Evolutionary conservation across 2,888 invertebrate species (phyloP).

Genomic region (Schizotus pectinicornis): DNA sequence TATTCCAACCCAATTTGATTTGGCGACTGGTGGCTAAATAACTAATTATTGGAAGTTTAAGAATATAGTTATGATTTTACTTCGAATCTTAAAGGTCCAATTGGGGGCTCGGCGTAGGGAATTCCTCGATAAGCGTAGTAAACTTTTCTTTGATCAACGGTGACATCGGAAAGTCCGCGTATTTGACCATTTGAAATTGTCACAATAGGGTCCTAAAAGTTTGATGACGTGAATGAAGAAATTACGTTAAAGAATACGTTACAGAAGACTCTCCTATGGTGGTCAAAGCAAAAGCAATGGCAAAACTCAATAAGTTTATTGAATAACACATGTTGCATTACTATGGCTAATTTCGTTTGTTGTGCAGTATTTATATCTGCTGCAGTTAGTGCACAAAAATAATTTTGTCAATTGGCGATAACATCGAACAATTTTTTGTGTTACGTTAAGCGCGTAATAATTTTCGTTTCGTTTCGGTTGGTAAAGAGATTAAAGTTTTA

Average conservation of each 20-base stretch:
- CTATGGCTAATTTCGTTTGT: too few relatives aligned
- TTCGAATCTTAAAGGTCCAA: conserved; percentile 14
- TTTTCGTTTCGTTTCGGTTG: too few relatives aligned
- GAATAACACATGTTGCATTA: too few relatives aligned
- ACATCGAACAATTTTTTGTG: too few relatives aligned
- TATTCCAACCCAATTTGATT: conserved; percentile 34
- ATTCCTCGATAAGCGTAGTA: conserved; percentile 13
- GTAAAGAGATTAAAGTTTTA: too few relatives aligned
- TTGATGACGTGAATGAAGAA: background rate
- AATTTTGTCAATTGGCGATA: too few relatives aligned
- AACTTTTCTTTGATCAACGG: background rate
- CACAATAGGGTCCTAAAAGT: background rate
- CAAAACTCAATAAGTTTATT: too few relatives aligned
- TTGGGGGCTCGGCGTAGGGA: conserved; percentile 21
- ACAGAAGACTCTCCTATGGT: too few relatives aligned
- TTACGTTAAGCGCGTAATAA: too few relatives aligned
- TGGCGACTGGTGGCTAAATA: conserved; percentile 31
- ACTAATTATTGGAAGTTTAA: background rate
- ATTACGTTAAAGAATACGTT: background rate
- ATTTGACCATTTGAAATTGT: background rate
- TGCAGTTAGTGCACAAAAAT: too few relatives aligned
- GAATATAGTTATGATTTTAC: conserved; percentile 3
- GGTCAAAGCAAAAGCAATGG: too few relatives aligned
- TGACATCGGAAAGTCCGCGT: background rate
- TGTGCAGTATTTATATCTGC: too few relatives aligned